Conservation (phyloP, 2,113 vertebrate species). For the Isichthys henryi region DNA sequence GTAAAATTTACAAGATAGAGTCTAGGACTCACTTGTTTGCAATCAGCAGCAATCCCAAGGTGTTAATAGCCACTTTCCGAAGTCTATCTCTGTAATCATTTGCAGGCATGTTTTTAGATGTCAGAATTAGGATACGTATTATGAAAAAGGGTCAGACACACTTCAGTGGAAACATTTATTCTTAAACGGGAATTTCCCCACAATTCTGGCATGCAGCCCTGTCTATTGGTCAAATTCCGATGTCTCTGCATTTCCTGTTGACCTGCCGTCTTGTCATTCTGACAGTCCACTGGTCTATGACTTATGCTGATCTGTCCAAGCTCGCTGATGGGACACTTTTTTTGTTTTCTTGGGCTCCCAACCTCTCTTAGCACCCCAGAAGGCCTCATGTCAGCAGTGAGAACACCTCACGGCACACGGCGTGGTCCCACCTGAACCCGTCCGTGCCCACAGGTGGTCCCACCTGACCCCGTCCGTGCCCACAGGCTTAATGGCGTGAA, state of each 20-base stretch:
- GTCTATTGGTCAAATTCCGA: background rate
- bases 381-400: background rate
- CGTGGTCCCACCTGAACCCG: background rate
- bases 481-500: conserved; percentile 20
- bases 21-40: background rate
- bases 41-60: background rate
- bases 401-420: background rate
- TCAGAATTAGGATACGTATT: background rate
- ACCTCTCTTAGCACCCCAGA: background rate
- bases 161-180: background rate
- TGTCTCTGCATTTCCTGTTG: background rate
- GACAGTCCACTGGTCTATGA: background rate
- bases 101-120: background rate
- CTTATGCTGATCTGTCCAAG: background rate
- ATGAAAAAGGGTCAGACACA: background rate
- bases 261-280: background rate
- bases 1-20: no score
- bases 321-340: background rate
- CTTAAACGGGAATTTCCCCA: background rate
- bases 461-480: background rate
- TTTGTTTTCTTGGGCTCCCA: background rate
- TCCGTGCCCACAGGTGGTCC: background rate
- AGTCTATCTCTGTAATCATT: background rate
- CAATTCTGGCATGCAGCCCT: background rate
- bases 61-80: background rate